A percentile compares a stretch with the other conserved stretches of the same genome.
Conservation (phyloP, 2,113 vertebrate species). For the Penelope pileata region DNA sequence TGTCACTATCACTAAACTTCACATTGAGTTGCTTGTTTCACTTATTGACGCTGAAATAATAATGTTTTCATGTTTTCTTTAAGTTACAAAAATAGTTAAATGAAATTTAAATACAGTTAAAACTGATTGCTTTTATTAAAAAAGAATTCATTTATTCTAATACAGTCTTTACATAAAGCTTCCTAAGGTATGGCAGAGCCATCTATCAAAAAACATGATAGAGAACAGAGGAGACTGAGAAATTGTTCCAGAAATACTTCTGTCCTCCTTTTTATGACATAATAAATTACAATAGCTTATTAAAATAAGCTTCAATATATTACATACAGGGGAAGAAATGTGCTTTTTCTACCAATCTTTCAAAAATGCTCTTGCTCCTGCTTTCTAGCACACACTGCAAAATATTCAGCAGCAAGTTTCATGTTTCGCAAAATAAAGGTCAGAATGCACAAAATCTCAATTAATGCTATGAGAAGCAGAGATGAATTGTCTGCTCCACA, state of each 20-base stretch:
- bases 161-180: background rate
- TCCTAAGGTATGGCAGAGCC: background rate
- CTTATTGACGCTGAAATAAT: background rate
- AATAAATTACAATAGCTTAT: background rate
- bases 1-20: background rate
- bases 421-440: background rate
- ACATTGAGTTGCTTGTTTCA: background rate
- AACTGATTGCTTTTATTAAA: background rate
- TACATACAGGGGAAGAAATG: background rate
- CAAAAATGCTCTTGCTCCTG: background rate
- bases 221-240: background rate
- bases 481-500: background rate
- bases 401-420: background rate
- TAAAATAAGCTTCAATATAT: background rate
- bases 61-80: background rate
- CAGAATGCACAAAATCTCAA: background rate
- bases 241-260: background rate
- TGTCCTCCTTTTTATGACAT: background rate
- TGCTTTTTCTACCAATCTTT: background rate
- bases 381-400: background rate
- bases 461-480: background rate
- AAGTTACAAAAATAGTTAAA: background rate
- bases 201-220: background rate
- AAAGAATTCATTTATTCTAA: background rate
- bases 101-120: background rate